Evolutionary conservation across 1,140 invertebrate species (phyloP), one percentile per base, ranked within the genome.

Genomic region (Drosophila lacteicornis): DNA sequence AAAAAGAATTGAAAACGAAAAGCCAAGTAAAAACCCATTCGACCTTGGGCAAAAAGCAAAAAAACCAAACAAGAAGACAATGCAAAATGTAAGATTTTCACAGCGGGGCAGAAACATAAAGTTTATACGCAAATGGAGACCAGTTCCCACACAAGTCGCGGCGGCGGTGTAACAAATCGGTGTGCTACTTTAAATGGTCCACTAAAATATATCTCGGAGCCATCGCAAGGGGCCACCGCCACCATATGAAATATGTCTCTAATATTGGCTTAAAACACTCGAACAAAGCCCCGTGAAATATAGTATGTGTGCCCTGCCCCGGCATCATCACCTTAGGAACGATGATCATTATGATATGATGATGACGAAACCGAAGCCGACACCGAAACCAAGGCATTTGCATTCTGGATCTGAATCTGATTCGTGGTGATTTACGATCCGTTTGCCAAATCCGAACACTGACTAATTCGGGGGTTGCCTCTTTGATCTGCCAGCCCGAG

Each of bases 401-500:
- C 43, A 49, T 65, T 81, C 42, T 51, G 47, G 19, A 63, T 66
- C 62, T 46, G 60, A 71, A 38, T 75, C 56, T 49, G 50, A 53
- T 47, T 50, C 19, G 70, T 43, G 58, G 73, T 88, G 84, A 87
- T 87, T 87, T 88, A 87, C 75, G 85, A 83, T 71, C 65, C 69
- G 55, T 63, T 80, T 84, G 84, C 84, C 84, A 87, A 87, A 87
- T 79, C 75, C 61, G 46, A 88, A 84, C 84, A 74, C 80, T 90
- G 84, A 88, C 85, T 90, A 90, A 88, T 88, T 88, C 70, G 45
- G 47, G 50, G 55, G 66, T 66, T 51, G 42, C n/a, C 55, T 45
- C 15, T 68, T 69, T 76, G 43, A 60, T 61, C 62, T 63, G 49
- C 55, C 4, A 15, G 36, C n/a, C 25, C 30, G 3, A 33, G 22